phyloP scores from a whole-genome alignment of 1,140 invertebrate genomes.

The Drosophila teissieri region DNA sequence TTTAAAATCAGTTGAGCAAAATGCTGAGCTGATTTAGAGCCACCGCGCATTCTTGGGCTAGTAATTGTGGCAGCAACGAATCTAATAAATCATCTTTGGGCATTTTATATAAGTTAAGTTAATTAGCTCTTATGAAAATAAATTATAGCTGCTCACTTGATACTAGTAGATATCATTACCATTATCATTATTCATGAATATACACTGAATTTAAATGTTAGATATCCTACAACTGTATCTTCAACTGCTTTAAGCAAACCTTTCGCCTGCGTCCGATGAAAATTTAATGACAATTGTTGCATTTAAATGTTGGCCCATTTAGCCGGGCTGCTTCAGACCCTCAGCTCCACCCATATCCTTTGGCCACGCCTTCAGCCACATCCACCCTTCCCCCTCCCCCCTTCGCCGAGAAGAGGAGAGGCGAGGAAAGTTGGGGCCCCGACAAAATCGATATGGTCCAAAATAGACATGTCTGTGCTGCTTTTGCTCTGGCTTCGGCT shows the following conservation, averaged over 20 bases:
- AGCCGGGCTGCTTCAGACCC: slow-evolving; percentile 15
- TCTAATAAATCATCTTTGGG: background rate
- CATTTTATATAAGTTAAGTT: background rate
- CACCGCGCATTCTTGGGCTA: background rate
- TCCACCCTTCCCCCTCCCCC: slow-evolving; percentile 1
- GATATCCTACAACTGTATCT: background rate
- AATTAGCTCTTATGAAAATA: too few species aligned
- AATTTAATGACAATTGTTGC: slow-evolving; percentile 79
- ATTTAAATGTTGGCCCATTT: slow-evolving; percentile 76
- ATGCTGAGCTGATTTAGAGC: slow-evolving; percentile 6
- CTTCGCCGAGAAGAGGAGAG: background rate
- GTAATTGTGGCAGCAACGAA: slow-evolving; percentile 8
- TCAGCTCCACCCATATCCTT: slow-evolving; percentile 2
- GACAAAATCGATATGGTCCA: slow-evolving; percentile 71
- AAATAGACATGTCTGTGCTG: slow-evolving; percentile 74
- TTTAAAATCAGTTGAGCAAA: slow-evolving; percentile 20
- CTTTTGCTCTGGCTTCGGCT: slow-evolving; percentile 8
- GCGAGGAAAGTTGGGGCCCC: slow-evolving; percentile 18
- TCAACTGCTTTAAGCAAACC: slow-evolving; percentile 42
- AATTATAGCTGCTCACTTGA: too few species aligned
- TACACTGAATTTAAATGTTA: too few species aligned
- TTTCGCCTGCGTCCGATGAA: slow-evolving; percentile 35
- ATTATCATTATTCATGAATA: too few species aligned
- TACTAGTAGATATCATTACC: too few species aligned
- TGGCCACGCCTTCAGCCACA: slow-evolving; percentile 5